Percentiles rank a stretch among this genome's conserved stretches.
These are phyloP conservation scores for Psilopsiagon aurifrons DNA, from an alignment of 2,113 vertebrate genomes.

Conservation along the genomic window DNA sequence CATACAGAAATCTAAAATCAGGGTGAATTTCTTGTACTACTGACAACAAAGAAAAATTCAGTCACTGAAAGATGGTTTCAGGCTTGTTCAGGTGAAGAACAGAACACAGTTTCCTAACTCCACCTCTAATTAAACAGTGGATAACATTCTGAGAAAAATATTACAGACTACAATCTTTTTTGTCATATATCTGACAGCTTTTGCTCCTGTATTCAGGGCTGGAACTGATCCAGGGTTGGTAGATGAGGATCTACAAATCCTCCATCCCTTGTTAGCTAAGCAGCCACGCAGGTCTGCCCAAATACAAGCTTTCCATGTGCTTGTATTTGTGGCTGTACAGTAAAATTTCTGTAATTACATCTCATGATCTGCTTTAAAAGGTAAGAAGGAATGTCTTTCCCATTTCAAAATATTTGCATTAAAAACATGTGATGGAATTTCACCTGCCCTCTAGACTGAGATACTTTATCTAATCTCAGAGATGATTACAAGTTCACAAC, in stretches of 20 bases:
- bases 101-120: background rate
- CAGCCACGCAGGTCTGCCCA: background rate
- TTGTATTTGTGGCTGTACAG: background rate
- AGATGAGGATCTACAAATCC: background rate
- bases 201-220: background rate
- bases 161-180: background rate
- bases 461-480: background rate
- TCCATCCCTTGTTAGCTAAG: background rate
- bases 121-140: background rate
- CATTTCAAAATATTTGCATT: slow-evolving; percentile 45
- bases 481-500: background rate
- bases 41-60: background rate
- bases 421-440: background rate
- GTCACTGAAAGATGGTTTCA: background rate
- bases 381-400: background rate
- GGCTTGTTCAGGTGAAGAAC: background rate
- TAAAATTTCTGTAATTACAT: slow-evolving; percentile 35
- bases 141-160: background rate
- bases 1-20: background rate
- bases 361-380: background rate
- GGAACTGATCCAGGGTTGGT: background rate
- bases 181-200: background rate
- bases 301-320: background rate
- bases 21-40: background rate
- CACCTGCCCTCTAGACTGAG: background rate